phyloP scores from a whole-genome alignment of 2,797 vertebrate species.

The Sitta carolinensis region DNA sequence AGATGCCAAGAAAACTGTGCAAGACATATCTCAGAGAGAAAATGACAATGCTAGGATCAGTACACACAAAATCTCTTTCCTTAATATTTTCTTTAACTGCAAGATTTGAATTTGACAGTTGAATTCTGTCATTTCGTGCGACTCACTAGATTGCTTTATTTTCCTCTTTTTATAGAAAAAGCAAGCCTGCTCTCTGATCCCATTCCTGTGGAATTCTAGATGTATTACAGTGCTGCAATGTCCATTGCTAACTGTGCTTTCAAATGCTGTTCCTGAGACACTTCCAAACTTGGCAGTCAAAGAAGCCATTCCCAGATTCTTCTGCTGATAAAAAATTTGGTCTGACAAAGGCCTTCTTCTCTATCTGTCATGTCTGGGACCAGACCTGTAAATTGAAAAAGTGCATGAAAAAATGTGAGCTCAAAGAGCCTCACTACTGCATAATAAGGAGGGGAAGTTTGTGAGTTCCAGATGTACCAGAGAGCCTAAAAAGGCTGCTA shows the following conservation, averaged over 20 bases:
- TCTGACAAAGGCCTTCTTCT: not conserved
- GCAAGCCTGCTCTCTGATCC: not conserved
- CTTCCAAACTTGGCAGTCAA: not conserved
- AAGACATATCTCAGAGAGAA: not conserved
- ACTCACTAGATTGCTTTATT: not conserved
- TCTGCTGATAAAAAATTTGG: not conserved
- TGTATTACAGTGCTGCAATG: not conserved
- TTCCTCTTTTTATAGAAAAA: not conserved
- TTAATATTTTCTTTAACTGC: not conserved
- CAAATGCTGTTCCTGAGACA: not conserved
- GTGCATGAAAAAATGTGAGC: not conserved
- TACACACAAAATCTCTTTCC: not conserved
- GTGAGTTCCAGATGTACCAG: not conserved
- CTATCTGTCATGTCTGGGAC: not conserved
- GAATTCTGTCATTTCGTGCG: not conserved
- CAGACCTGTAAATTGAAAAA: not conserved
- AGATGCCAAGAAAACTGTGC: not conserved
- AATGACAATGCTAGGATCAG: not conserved
- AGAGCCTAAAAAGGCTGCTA: not conserved
- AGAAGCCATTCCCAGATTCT: not conserved
- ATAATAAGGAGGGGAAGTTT: not conserved
- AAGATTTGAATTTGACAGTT: not conserved
- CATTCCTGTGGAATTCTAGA: not conserved
- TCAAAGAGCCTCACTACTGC: not conserved
- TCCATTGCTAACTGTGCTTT: not conserved